A percentile compares a stretch with the other conserved stretches of the same genome.
Conservation (phyloP, 1,140 invertebrate species). For the Drosophila ercepeae region DNA sequence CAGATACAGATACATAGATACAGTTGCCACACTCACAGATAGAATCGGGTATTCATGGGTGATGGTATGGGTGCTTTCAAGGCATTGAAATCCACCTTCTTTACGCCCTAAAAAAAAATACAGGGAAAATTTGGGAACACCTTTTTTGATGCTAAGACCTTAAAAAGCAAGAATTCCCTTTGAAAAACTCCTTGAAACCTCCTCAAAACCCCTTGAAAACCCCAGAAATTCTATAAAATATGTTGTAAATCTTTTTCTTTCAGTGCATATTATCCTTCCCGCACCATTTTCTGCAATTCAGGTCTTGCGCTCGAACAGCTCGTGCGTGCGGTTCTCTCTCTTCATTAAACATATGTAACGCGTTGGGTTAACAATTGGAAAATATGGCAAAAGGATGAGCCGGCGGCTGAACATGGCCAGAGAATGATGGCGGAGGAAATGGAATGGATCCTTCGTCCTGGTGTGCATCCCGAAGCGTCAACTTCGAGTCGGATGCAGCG, state of each 20-base stretch:
- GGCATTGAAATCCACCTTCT: conserved; percentile 5
- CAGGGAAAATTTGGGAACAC: conserved; percentile 19
- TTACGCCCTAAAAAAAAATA: not conserved
- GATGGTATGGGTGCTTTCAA: conserved; percentile 4
- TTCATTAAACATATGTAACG: conserved; percentile 79
- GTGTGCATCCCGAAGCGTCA: conserved; percentile 9
- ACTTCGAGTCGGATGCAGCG: conserved; percentile 65
- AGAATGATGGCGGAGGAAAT: conserved; percentile 1
- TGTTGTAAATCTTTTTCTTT: not conserved
- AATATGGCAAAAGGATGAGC: conserved; percentile 2
- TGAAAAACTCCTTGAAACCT: no score
- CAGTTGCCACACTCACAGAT: not conserved
- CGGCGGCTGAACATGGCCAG: not conserved
- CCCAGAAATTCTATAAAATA: not conserved
- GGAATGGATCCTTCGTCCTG: not conserved
- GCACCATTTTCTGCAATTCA: not conserved
- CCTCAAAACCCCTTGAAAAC: no score
- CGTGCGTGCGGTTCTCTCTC: conserved; percentile 60
- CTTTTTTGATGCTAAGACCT: no score
- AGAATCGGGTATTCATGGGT: not conserved
- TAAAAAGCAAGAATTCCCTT: no score
- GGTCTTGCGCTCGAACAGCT: conserved; percentile 28
- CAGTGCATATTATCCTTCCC: conserved; percentile 5
- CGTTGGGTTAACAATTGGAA: conserved; percentile 50
- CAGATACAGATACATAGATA: not conserved